phyloP scores from a whole-genome alignment of 2,113 vertebrate genomes.

The Geothlypis trichas region DNA sequence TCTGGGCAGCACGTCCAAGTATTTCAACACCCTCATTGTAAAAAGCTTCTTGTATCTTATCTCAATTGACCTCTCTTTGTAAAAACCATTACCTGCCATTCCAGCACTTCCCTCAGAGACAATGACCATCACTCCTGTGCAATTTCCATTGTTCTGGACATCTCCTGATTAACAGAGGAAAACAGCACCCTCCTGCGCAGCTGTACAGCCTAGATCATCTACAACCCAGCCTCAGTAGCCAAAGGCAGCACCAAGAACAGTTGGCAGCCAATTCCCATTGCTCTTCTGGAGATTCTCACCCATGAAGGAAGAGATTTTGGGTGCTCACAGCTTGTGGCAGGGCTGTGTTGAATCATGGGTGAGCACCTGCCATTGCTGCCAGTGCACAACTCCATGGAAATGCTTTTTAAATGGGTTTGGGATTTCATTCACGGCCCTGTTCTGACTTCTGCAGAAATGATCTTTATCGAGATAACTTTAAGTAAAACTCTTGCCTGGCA shows the following conservation, averaged over 20 bases:
- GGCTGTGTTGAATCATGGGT: not conserved
- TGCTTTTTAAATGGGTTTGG: not conserved
- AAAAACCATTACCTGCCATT: not conserved
- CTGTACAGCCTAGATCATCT: not conserved
- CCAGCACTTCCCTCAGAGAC: not conserved
- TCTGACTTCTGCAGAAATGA: not conserved
- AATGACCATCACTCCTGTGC: not conserved
- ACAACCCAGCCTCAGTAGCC: not conserved
- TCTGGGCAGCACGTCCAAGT: not conserved
- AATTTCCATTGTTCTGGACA: not conserved
- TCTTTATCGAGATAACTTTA: not conserved
- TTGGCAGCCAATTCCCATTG: not conserved
- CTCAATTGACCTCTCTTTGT: not conserved
- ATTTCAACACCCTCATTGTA: not conserved
- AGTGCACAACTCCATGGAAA: not conserved
- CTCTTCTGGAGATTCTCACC: not conserved
- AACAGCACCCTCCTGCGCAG: not conserved
- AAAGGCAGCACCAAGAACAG: not conserved
- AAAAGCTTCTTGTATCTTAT: not conserved
- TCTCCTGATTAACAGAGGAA: not conserved
- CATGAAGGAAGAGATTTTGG: not conserved
- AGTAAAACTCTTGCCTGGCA: not conserved
- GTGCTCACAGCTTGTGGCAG: not conserved
- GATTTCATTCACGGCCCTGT: not conserved
- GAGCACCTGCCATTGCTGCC: not conserved